Conservation (phyloP, 2,888 invertebrate genomes). For the Caenorhabditis afra region DNA sequence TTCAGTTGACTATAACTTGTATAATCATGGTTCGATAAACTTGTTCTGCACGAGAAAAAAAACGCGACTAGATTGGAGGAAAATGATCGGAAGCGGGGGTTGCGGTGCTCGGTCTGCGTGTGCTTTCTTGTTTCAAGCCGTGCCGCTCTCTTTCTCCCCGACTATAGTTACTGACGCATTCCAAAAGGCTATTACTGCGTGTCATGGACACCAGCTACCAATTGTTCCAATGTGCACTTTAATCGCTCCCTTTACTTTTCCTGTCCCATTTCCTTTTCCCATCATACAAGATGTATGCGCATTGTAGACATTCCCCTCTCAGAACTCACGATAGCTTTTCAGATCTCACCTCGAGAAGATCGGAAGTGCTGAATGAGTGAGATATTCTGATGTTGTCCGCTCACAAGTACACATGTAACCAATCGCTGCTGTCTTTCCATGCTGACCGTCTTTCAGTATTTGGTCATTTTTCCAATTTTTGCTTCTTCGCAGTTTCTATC, state of each 20-base stretch:
- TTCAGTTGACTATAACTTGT: too few species aligned
- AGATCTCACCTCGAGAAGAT: constrained; percentile 31
- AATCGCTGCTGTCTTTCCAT: constrained; percentile 60
- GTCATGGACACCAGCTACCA: constrained; percentile 47
- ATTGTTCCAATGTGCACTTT: constrained; percentile 64
- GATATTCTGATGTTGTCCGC: constrained; percentile 65
- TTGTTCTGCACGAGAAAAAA: constrained; percentile 33
- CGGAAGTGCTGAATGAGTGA: constrained; percentile 50
- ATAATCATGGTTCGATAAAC: neutral
- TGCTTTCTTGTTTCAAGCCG: constrained; percentile 44
- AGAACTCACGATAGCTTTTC: neutral
- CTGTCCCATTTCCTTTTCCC: constrained; percentile 39
- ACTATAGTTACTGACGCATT: constrained; percentile 57
- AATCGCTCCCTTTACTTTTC: constrained; percentile 62
- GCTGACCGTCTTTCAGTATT: constrained; percentile 59
- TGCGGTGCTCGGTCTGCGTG: constrained; percentile 25
- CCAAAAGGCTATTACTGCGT: constrained; percentile 50
- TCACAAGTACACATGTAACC: constrained; percentile 58
- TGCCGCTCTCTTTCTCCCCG: constrained; percentile 12
- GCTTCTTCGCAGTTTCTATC: constrained; percentile 60
- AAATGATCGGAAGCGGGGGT: constrained; percentile 53
- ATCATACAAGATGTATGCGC: constrained; percentile 31
- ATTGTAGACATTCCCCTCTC: constrained; percentile 25
- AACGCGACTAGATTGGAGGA: constrained; percentile 44
- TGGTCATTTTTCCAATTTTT: constrained; percentile 53